A percentile compares a stretch with the other conserved stretches of the same genome.
Evolutionary conservation across 2,888 invertebrate genomes (phyloP).

Genomic region (Scaptomyza reducta): DNA sequence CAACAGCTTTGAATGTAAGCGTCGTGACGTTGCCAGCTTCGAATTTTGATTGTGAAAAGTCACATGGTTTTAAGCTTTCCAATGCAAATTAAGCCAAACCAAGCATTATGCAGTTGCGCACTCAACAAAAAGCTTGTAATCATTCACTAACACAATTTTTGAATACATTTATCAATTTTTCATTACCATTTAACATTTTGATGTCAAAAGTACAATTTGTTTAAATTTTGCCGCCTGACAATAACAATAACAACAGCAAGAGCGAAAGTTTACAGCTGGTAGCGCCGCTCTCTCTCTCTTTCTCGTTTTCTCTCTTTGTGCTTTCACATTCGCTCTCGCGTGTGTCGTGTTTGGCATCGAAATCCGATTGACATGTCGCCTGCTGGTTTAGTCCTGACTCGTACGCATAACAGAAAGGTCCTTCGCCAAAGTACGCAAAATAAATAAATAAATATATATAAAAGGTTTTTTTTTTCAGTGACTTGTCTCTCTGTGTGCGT

Average conservation of each 20-base stretch:
- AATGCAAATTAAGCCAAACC: conserved; percentile 1
- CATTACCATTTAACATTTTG: not conserved
- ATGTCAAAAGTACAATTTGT: not conserved
- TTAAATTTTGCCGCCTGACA: conserved; percentile 29
- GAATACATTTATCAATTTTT: not conserved
- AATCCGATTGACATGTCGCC: conserved; percentile 45
- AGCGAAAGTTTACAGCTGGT: conserved; percentile 34
- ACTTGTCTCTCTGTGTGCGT: conserved; percentile 29
- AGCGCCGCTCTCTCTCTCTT: conserved; percentile 8
- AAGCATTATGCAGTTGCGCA: conserved; percentile 29
- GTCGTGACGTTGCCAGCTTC: conserved; percentile 33
- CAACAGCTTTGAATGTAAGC: not conserved
- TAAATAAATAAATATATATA: conserved; percentile 8
- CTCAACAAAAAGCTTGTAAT: not conserved
- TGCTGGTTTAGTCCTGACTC: conserved; percentile 69
- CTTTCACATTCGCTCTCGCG: not conserved
- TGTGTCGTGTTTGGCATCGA: conserved; percentile 10
- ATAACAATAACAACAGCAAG: conserved; percentile 7
- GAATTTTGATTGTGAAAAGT: conserved; percentile 21
- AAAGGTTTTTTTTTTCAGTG: conserved; percentile 55
- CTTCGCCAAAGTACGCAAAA: conserved; percentile 55
- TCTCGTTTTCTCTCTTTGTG: not conserved
- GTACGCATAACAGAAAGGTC: conserved; percentile 73
- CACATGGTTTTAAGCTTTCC: conserved; percentile 48
- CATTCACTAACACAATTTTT: conserved; percentile 3